These are phyloP conservation scores for Bombus sylvicola DNA, from an alignment of 1,140 invertebrate species.

Conservation along the genomic window DNA sequence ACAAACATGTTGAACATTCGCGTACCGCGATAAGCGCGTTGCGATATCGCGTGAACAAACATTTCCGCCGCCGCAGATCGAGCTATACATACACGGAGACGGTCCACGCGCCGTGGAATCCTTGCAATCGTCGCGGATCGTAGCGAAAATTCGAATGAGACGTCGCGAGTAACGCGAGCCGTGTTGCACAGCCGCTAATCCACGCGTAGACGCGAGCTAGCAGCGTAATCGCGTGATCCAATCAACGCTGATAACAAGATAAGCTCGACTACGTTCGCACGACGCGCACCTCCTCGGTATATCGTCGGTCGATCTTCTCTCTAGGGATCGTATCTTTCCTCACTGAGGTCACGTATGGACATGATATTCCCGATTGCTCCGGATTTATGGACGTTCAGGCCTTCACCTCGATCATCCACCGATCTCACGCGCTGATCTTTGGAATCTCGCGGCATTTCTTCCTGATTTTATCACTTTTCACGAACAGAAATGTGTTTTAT, in stretches of 20 bases:
- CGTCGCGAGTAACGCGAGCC: neutral
- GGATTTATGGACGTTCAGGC: slow-evolving; percentile 5
- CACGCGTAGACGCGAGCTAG: slow-evolving; percentile 1
- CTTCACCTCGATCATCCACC: neutral
- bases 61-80: neutral
- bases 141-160: slow-evolving; percentile 25
- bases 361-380: slow-evolving; percentile 15
- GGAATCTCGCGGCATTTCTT: neutral
- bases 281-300: slow-evolving; percentile 23
- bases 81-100: neutral
- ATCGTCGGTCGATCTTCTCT: slow-evolving; percentile 27
- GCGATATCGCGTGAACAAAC: slow-evolving; percentile 8
- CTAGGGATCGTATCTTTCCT: slow-evolving; percentile 24
- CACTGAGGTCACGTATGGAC: slow-evolving; percentile 28
- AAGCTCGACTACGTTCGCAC: slow-evolving; percentile 38
- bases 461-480: neutral
- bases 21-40: slow-evolving; percentile 10
- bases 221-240: slow-evolving; percentile 58
- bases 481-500: neutral
- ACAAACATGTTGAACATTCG: slow-evolving; percentile 51
- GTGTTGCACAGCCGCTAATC: slow-evolving; percentile 7
- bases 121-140: neutral
- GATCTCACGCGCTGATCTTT: neutral
- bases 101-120: neutral
- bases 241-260: slow-evolving; percentile 68